A percentile compares a stretch with the other conserved stretches of the same genome.
Evolutionary conservation across 1,140 invertebrate genomes (phyloP).

Genomic region (Diorhabda carinulata): DNA sequence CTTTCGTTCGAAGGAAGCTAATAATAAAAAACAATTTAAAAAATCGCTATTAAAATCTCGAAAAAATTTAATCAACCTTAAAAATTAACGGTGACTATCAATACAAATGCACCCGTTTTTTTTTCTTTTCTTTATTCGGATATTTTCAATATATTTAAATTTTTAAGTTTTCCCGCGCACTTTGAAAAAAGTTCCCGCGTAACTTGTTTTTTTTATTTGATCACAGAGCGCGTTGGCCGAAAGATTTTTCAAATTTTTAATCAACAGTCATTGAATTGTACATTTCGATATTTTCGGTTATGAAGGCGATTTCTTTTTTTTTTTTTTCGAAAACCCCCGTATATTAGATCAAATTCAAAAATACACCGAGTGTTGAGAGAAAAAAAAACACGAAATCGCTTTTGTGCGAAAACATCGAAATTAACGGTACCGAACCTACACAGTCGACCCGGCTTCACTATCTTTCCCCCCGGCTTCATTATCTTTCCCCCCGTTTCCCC

Average conservation of each 20-base stretch:
- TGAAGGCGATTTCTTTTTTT: too few species aligned
- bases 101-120: constrained; percentile 35
- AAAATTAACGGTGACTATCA: constrained; percentile 38
- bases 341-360: too few species aligned
- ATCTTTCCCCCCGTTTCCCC: background rate
- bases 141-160: constrained; percentile 16
- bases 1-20: constrained; percentile 36
- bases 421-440: background rate
- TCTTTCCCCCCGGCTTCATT: background rate
- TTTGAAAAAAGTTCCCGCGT: constrained; percentile 30
- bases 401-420: too few species aligned
- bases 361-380: too few species aligned
- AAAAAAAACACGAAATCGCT: too few species aligned
- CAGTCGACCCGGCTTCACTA: background rate
- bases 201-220: constrained; percentile 13
- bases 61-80: constrained; percentile 24
- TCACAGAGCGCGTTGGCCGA: constrained; percentile 41
- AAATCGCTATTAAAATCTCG: constrained; percentile 18
- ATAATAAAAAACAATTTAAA: constrained; percentile 26
- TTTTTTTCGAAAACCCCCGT: too few species aligned
- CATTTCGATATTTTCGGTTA: too few species aligned
- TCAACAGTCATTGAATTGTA: background rate
- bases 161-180: constrained; percentile 32
- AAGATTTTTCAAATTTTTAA: constrained; percentile 9
- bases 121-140: constrained; percentile 10